Evolutionary conservation across 2,797 vertebrate species (phyloP).

Genomic region (Linurgus olivaceus): DNA sequence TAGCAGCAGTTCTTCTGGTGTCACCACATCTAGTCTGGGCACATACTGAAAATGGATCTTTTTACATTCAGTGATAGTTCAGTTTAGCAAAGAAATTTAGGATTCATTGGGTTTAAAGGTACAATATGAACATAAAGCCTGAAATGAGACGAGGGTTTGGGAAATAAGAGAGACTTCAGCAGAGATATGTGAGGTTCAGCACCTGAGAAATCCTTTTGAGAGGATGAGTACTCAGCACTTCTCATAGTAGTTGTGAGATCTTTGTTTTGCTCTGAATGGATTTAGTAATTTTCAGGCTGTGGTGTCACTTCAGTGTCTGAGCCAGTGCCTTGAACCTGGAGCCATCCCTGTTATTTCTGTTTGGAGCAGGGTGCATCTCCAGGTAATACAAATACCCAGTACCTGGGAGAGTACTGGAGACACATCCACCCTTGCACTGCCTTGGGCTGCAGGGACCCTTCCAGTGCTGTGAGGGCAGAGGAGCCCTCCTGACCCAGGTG

Average conservation of each 20-base stretch:
- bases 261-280: neutral
- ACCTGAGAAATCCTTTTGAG: neutral
- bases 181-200: neutral
- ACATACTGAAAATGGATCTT: neutral
- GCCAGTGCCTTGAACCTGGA: neutral
- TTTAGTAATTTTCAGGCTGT: neutral
- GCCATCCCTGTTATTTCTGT: neutral
- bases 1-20: neutral
- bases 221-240: neutral
- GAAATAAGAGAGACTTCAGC: neutral
- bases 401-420: neutral
- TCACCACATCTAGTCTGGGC: neutral
- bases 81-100: neutral
- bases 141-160: neutral
- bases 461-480: neutral
- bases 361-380: neutral
- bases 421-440: neutral
- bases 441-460: neutral
- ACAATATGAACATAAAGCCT: neutral
- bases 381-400: neutral
- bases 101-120: neutral
- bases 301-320: neutral
- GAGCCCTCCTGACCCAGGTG: neutral
- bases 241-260: neutral
- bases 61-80: neutral